These are phyloP conservation scores for Hypothenemus hampei DNA, from an alignment of 1,140 invertebrate genomes.

Conservation along the genomic window DNA sequence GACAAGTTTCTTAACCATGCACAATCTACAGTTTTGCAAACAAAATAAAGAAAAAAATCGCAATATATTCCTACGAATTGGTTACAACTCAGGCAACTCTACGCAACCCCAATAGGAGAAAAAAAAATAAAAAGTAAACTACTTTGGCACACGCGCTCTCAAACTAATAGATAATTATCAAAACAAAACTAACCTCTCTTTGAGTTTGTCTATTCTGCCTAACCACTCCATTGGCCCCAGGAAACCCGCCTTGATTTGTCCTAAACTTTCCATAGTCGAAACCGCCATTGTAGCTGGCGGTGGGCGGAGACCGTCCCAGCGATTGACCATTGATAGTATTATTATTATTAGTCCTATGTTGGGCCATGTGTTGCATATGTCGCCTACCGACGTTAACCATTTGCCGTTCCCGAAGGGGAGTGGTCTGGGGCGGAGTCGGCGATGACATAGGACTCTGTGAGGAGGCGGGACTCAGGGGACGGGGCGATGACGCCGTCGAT, in stretches of 20 bases:
- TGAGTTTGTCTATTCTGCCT: constrained; percentile 35
- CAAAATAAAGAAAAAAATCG: no score
- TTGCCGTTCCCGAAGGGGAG: constrained; percentile 2
- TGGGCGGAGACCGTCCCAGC: constrained; percentile 9
- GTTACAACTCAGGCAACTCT: no score
- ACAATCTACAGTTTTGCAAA: no score
- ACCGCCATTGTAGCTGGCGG: constrained; percentile 7
- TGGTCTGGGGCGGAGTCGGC: constrained; percentile 13
- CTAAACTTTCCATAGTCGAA: constrained; percentile 32
- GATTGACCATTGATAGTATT: constrained; percentile 4
- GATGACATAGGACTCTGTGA: constrained; percentile 15
- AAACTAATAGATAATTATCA: no score
- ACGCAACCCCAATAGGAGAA: no score
- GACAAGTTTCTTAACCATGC: not conserved
- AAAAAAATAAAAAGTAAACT: no score
- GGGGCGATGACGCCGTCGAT: constrained; percentile 37
- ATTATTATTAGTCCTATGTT: no score
- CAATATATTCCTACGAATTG: no score
- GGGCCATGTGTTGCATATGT: constrained; percentile 6
- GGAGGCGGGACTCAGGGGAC: constrained; percentile 34
- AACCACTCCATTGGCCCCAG: constrained; percentile 15
- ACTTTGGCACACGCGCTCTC: no score
- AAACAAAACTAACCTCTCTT: constrained; percentile 36
- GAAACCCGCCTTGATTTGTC: constrained; percentile 33
- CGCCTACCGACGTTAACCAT: not conserved